Percentiles rank a stretch among this genome's conserved stretches.
These are phyloP conservation scores for Pipistrellus nathusii DNA, from an alignment of 2,797 vertebrate genomes.

Conservation along the genomic window DNA sequence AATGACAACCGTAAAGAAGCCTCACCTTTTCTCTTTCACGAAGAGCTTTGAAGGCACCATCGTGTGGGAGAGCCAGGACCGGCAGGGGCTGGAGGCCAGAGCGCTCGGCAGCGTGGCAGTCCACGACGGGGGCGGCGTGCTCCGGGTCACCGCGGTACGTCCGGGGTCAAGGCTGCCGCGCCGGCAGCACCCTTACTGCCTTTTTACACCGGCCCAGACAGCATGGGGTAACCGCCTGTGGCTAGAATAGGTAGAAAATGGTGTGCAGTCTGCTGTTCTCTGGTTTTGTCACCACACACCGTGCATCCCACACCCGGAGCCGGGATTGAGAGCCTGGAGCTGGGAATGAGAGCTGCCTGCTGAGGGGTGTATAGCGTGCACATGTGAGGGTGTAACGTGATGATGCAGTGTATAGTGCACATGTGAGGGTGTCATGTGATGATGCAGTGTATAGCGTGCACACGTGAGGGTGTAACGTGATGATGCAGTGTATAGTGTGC, in stretches of 20 bases:
- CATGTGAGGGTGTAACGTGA: too few relatives aligned
- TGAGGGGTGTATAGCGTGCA: too few relatives aligned
- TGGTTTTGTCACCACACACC: not conserved
- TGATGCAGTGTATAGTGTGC: too few relatives aligned
- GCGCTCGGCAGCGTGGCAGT: slow-evolving; percentile 92
- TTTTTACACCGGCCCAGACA: not conserved
- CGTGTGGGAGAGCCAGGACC: slow-evolving; percentile 96
- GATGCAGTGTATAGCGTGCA: too few relatives aligned
- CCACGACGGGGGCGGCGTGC: slow-evolving; percentile 94
- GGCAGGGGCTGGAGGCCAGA: slow-evolving; percentile 91
- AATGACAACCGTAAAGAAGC: not conserved
- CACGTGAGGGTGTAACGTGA: too few relatives aligned
- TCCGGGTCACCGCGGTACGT: slow-evolving; percentile 94
- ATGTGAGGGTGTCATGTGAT: too few relatives aligned
- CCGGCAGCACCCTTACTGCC: too few relatives aligned
- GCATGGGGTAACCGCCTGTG: not conserved
- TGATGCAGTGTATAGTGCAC: too few relatives aligned
- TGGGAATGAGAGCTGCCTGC: too few relatives aligned
- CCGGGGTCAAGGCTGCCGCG: not conserved
- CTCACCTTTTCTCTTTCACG: not conserved
- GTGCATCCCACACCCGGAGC: too few relatives aligned
- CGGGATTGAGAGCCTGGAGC: too few relatives aligned
- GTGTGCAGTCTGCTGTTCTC: not conserved
- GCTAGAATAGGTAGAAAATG: not conserved
- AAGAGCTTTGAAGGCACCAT: slow-evolving; percentile 98